Conservation (phyloP, 2,888 invertebrate species). For the Drosophila stalkeri region DNA sequence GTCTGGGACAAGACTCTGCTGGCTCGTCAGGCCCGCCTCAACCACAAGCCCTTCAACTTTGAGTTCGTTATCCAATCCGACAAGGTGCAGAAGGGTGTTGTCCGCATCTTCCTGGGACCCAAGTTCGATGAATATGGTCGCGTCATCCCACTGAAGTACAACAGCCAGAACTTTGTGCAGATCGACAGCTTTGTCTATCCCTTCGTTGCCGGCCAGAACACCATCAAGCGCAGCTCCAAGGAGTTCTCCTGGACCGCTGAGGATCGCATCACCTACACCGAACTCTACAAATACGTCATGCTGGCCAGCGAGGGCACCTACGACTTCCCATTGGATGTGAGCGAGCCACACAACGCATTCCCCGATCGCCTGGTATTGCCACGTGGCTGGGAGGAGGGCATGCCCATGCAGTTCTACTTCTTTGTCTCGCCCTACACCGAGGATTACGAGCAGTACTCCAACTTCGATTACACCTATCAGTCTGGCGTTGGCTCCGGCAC, state of each 20-base stretch:
- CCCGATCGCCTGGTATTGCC: conserved; percentile 90
- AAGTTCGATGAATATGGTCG: conserved; percentile 88
- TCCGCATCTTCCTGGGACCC: conserved; percentile 90
- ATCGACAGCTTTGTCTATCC: conserved; percentile 88
- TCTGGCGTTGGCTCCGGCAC: conserved; percentile 87
- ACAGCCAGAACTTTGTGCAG: conserved; percentile 88
- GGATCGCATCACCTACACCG: conserved; percentile 88
- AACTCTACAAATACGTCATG: conserved; percentile 88
- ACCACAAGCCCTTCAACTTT: conserved; percentile 88
- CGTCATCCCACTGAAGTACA: conserved; percentile 87
- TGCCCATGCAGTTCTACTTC: conserved; percentile 88
- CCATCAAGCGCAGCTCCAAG: conserved; percentile 88
- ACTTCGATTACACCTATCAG: conserved; percentile 86
- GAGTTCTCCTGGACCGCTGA: conserved; percentile 88
- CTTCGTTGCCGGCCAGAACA: conserved; percentile 88
- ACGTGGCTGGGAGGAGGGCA: conserved; percentile 89
- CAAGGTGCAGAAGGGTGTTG: conserved; percentile 87
- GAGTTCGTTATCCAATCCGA: conserved; percentile 87
- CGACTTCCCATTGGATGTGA: conserved; percentile 86
- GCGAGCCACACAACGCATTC: conserved; percentile 88
- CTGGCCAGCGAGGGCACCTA: conserved; percentile 86
- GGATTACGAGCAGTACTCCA: conserved; percentile 85
- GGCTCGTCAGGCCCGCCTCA: conserved; percentile 88
- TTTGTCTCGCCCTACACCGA: conserved; percentile 87
- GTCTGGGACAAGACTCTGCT: conserved; percentile 84